Evolutionary conservation across 1,140 invertebrate species (phyloP), one percentile per base, ranked within the genome.

Genomic region (Cydia splendana): DNA sequence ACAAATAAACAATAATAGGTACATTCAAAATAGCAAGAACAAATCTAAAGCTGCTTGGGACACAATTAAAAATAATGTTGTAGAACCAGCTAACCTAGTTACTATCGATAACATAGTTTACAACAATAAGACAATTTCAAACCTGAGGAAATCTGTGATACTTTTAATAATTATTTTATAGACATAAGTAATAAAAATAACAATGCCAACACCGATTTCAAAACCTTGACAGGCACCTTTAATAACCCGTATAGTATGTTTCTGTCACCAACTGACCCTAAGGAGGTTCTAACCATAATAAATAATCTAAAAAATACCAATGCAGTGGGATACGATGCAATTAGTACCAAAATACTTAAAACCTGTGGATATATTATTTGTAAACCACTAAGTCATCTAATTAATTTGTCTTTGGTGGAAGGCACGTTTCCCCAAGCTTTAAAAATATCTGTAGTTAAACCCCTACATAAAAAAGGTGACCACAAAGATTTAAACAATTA

Each of bases 361-460:
- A 62, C 20, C 15, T 62, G 53, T 62, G 53, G n/a, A 7, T 5
- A 1, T n/a, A 18, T 18, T 62, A 62, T 62, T 7, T 15, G 53
- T 62, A 62, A 62, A 62, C 53, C 18, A 62, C 15, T 62, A 62
- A 20, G 53, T 62, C 15, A 62, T 62, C 7, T 62, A 20, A 62
- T 62, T 15, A 62, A 62, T 62, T 20, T 62, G n/a, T 62, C 53
- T n/a, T 62, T 62, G 15, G 15, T 2, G n/a, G 53, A 62, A 62
- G 53, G n/a, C 20, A 15, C 53, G 15, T 62, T 62, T 9, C 53
- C 18, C 10, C n/a, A 62, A 24, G 45, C 45, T 48, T 2, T 48
- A 48, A 48, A 48, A 48, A 48, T 34, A 13, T 48, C 45, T 10
- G 45, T 48, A 12, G 13, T 48, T 12, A 48, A 48, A 10, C 45